Percentiles rank a stretch among this genome's conserved stretches.
Conservation (phyloP, 2,797 vertebrate species). For the Decapterus maruadsi region DNA sequence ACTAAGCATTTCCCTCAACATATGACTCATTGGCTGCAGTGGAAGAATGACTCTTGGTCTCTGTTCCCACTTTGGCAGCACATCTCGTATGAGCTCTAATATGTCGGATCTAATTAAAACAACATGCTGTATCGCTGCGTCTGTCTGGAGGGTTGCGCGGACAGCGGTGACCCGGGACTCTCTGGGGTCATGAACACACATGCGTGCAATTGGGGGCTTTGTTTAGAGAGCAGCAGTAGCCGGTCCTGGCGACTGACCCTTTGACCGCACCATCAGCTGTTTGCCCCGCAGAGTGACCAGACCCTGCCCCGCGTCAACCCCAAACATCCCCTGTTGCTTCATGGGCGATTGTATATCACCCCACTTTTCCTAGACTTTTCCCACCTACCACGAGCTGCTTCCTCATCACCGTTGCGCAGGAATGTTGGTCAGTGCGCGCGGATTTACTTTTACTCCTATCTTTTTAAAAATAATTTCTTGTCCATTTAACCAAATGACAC, state of each 20-base stretch:
- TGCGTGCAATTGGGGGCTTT: slow-evolving; percentile 70
- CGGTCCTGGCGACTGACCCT: slow-evolving; percentile 63
- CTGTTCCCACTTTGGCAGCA: not conserved
- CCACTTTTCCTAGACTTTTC: not conserved
- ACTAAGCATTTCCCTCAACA: not conserved
- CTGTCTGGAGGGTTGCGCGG: slow-evolving; percentile 22
- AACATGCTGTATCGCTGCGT: slow-evolving; percentile 27
- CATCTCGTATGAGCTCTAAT: slow-evolving; percentile 20
- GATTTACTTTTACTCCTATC: too few species aligned
- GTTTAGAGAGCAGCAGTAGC: slow-evolving; percentile 67
- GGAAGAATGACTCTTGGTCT: not conserved
- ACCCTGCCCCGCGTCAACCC: not conserved
- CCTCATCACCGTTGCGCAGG: not conserved
- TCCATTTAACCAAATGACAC: not conserved
- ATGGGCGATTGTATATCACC: slow-evolving; percentile 4
- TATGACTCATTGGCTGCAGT: not conserved
- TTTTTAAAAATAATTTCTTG: too few species aligned
- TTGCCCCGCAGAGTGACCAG: slow-evolving; percentile 54
- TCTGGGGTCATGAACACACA: slow-evolving; percentile 72
- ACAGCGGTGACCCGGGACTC: slow-evolving; percentile 68
- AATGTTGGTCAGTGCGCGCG: not conserved
- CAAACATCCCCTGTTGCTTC: slow-evolving; percentile 33
- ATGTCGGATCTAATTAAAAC: slow-evolving; percentile 48
- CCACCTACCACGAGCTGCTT: not conserved
- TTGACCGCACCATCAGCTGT: slow-evolving; percentile 76